Evolutionary conservation across 2,888 invertebrate genomes (phyloP).

Genomic region (Volucella zonaria): DNA sequence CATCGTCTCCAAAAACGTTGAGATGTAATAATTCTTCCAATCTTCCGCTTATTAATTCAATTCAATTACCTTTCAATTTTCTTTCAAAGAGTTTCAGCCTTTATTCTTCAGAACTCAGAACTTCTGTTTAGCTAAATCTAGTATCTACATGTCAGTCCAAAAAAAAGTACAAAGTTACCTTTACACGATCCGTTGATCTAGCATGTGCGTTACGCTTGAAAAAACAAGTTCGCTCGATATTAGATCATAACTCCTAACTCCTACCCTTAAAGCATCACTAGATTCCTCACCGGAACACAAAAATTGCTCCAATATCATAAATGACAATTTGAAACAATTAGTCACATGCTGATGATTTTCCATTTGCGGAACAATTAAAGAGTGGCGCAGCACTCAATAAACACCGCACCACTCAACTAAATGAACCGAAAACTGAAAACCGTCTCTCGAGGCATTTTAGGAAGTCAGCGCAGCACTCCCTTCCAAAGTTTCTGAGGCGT

Average conservation of each 20-base stretch:
- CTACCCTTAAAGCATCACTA: background rate
- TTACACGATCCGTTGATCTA: too few species aligned
- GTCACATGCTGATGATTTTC: constrained; percentile 59
- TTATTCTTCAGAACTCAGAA: too few species aligned
- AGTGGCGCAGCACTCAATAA: constrained; percentile 58
- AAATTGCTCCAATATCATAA: constrained; percentile 25
- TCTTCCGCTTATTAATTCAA: too few species aligned
- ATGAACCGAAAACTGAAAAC: constrained; percentile 38
- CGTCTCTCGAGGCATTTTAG: constrained; percentile 14
- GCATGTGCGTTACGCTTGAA: too few species aligned
- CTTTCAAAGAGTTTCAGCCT: too few species aligned
- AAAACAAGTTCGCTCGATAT: too few species aligned
- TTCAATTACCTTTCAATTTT: too few species aligned
- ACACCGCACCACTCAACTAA: constrained; percentile 37
- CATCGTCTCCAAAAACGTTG: too few species aligned
- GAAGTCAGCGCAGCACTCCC: constrained; percentile 15
- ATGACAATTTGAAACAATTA: constrained; percentile 64
- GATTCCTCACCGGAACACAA: constrained; percentile 8
- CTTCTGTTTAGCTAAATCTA: too few species aligned
- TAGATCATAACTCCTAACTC: constrained; percentile 1
- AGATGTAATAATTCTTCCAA: too few species aligned
- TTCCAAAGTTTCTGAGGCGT: constrained; percentile 38
- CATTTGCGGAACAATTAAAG: constrained; percentile 66
- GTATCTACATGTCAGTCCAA: too few species aligned
- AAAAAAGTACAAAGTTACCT: too few species aligned